These are phyloP conservation scores for Corythaeola cristata DNA, from an alignment of 2,113 vertebrate species.

Conservation along the genomic window DNA sequence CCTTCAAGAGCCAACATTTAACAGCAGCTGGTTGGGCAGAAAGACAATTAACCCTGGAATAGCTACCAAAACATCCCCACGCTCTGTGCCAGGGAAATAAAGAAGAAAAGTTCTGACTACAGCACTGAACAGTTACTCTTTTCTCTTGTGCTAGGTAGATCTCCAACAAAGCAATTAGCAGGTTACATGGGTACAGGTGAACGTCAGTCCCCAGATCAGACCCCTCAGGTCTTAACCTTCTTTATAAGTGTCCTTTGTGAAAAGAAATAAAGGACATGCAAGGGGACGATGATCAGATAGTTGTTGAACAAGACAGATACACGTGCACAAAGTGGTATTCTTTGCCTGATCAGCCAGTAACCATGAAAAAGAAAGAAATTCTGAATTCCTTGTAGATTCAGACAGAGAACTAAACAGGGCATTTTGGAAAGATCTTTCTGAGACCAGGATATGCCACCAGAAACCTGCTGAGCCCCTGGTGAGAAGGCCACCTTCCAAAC, in stretches of 20 bases:
- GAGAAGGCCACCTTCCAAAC: not conserved
- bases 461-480: not conserved
- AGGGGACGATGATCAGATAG: not conserved
- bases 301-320: not conserved
- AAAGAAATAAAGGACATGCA: not conserved
- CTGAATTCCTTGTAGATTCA: not conserved
- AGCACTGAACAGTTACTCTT: not conserved
- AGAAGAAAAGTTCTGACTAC: not conserved
- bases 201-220: not conserved
- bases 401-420: not conserved
- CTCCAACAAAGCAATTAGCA: not conserved
- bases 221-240: not conserved
- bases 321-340: not conserved
- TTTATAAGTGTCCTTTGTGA: not conserved
- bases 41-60: not conserved
- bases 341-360: not conserved
- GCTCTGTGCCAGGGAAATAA: not conserved
- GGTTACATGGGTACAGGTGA: not conserved
- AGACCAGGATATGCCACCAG: not conserved
- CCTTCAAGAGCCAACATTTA: not conserved
- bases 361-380: not conserved
- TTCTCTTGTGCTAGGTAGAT: not conserved
- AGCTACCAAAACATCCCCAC: not conserved
- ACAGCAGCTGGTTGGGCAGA: not conserved
- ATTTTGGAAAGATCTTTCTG: not conserved